phyloP scores from a whole-genome alignment of 1,140 invertebrate genomes.

The Dryas iulia region DNA sequence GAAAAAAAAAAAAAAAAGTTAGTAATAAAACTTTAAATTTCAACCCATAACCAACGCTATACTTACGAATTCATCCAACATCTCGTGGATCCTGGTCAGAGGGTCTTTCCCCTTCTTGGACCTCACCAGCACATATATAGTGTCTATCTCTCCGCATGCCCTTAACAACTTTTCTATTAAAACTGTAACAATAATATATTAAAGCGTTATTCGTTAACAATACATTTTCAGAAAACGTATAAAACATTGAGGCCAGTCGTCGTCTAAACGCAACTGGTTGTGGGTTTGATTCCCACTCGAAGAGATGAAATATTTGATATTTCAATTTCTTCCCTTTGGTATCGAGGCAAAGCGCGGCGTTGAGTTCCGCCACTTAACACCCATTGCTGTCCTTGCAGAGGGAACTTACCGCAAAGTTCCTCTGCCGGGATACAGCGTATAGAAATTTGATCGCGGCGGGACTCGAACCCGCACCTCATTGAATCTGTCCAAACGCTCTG shows the following conservation, averaged over 20 bases:
- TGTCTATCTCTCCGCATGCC: constrained; percentile 86
- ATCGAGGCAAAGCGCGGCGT: not conserved
- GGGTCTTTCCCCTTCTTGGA: constrained; percentile 89
- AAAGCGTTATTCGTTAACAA: too few relatives aligned
- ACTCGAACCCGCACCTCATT: too few relatives aligned
- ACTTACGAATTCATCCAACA: constrained; percentile 85
- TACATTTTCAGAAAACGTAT: too few relatives aligned
- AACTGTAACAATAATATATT: constrained; percentile 64
- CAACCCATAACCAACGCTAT: too few relatives aligned
- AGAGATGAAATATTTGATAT: not conserved
- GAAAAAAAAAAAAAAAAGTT: too few relatives aligned
- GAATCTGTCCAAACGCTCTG: too few relatives aligned
- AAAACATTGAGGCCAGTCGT: too few relatives aligned
- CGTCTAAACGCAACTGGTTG: not conserved
- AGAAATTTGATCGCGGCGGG: too few relatives aligned
- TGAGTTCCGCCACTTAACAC: not conserved
- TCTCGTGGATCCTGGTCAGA: constrained; percentile 81
- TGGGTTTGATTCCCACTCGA: not conserved
- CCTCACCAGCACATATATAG: constrained; percentile 89
- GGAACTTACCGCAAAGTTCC: too few relatives aligned
- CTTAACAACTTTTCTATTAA: constrained; percentile 91
- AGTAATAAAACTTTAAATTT: too few relatives aligned
- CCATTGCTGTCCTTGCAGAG: too few relatives aligned
- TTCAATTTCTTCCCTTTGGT: not conserved
- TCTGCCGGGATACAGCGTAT: too few relatives aligned